These are phyloP conservation scores for Novumbra hubbsi DNA, from an alignment of 2,797 vertebrate genomes.

Conservation along the genomic window DNA sequence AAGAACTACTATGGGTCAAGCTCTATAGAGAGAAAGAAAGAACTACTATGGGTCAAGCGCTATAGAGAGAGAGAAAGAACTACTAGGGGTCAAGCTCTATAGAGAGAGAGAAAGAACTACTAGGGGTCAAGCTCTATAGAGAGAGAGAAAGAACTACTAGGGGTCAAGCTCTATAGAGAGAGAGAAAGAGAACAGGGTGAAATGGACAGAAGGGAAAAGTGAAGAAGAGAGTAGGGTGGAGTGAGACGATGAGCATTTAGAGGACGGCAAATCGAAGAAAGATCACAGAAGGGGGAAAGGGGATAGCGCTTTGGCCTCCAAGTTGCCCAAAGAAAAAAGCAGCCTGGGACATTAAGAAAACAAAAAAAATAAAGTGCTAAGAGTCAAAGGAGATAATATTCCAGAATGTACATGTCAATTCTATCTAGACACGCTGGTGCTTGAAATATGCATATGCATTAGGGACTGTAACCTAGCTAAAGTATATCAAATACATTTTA, in stretches of 20 bases:
- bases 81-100: too few species aligned
- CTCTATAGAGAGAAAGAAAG: conserved; percentile 10
- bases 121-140: too few species aligned
- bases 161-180: too few species aligned
- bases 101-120: too few species aligned
- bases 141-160: too few species aligned
- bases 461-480: background rate
- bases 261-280: conserved; percentile 31
- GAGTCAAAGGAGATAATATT: conserved; percentile 26
- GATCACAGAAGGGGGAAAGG: background rate
- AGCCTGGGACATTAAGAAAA: conserved; percentile 20
- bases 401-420: conserved; percentile 16
- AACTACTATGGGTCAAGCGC: too few species aligned
- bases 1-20: too few species aligned
- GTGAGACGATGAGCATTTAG: conserved; percentile 17
- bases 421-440: background rate
- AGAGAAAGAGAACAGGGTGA: background rate
- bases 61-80: too few species aligned
- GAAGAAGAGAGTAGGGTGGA: background rate
- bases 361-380: conserved; percentile 26
- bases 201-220: background rate
- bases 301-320: background rate
- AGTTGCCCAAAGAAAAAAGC: conserved; percentile 17
- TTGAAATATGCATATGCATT: background rate
- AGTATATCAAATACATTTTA: background rate